These are phyloP conservation scores for Zaprionus nigranus DNA, from an alignment of 1,140 invertebrate genomes.

Conservation along the genomic window DNA sequence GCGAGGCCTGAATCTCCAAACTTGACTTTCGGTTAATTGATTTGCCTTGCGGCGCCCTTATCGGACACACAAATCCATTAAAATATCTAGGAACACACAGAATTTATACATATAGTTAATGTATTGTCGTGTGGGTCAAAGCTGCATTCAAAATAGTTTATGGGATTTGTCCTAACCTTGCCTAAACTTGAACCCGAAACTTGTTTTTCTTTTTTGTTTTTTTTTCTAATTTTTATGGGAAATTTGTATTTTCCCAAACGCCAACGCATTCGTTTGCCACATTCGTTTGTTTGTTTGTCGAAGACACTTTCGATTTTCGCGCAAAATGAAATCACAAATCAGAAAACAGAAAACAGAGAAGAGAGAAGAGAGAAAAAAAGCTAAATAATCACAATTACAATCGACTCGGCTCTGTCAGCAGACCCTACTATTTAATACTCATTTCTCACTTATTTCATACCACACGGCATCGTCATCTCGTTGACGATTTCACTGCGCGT, in stretches of 20 bases:
- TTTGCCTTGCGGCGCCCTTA: conserved; percentile 1
- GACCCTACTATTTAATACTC: conserved; percentile 44
- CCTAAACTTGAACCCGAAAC: conserved; percentile 41
- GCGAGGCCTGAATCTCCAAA: background rate
- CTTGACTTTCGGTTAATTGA: conserved; percentile 24
- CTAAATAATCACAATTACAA: conserved; percentile 2
- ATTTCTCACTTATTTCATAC: conserved; percentile 45
- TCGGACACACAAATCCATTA: background rate
- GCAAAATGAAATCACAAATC: conserved; percentile 51
- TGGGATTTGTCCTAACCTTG: conserved; percentile 50
- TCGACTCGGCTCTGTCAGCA: conserved; percentile 10
- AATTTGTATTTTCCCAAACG: conserved; percentile 33
- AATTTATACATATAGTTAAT: background rate
- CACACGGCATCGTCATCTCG: conserved; percentile 52
- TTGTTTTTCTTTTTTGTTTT: conserved; percentile 35
- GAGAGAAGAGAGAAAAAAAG: conserved; percentile 10
- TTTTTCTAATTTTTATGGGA: conserved; percentile 21
- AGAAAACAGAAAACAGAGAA: conserved; percentile 39
- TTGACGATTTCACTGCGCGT: conserved; percentile 67
- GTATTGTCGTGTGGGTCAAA: no score
- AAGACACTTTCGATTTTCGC: conserved; percentile 75
- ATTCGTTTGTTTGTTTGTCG: conserved; percentile 22
- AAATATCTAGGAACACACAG: background rate
- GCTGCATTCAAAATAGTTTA: background rate
- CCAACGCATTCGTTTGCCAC: conserved; percentile 22